Conservation (phyloP, 2,113 vertebrate genomes). For the Castor canadensis region DNA sequence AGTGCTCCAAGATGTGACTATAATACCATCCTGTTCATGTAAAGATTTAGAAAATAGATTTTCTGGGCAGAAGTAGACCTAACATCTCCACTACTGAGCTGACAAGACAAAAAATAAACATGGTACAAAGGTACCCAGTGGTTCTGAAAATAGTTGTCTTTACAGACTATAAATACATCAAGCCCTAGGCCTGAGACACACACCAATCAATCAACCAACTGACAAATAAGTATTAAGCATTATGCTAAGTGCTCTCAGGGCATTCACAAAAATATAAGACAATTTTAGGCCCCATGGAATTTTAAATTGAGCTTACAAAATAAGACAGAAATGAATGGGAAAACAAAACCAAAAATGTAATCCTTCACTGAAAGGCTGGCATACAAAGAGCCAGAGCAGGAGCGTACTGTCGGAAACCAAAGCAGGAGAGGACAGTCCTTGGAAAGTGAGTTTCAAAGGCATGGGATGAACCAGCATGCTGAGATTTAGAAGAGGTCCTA, state of each 20-base stretch:
- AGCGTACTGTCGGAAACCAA: not conserved
- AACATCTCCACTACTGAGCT: constrained; percentile 42
- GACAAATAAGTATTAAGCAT: not conserved
- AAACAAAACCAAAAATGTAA: not conserved
- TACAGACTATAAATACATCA: constrained; percentile 44
- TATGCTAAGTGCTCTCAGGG: not conserved
- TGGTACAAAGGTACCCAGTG: constrained; percentile 58
- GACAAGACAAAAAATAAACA: constrained; percentile 49
- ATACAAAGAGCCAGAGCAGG: not conserved
- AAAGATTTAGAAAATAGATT: constrained; percentile 65
- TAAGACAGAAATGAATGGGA: constrained; percentile 11
- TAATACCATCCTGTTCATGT: constrained; percentile 50
- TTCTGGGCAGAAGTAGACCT: constrained; percentile 47
- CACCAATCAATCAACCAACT: not conserved
- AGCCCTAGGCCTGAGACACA: not conserved
- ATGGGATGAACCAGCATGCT: not conserved
- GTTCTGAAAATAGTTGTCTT: constrained; percentile 65
- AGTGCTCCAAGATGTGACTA: constrained; percentile 52
- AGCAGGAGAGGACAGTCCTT: not conserved
- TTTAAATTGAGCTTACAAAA: constrained; percentile 51
- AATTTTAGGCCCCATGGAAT: constrained; percentile 21
- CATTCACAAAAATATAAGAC: not conserved
- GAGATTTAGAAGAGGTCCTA: not conserved
- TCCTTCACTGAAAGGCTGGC: not conserved
- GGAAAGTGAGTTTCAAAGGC: not conserved